Evolutionary conservation across 2,113 vertebrate genomes (phyloP), one percentile per base, ranked within the genome.

Genomic region (Varanus komodoensis): DNA sequence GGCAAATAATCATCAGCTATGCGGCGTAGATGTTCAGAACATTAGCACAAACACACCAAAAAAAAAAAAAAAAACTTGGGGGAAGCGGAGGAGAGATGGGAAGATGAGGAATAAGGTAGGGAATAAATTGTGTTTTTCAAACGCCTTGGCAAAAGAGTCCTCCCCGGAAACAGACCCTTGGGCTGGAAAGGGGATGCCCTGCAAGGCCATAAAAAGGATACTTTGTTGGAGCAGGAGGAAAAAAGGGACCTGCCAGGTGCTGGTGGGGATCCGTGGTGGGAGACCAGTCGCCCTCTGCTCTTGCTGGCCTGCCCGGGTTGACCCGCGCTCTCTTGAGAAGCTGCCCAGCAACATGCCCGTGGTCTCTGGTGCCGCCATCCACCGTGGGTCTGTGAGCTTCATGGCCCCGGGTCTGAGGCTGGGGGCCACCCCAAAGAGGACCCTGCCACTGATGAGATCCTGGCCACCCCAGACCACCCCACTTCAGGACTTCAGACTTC

Each of bases 1-100:
- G 97, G 97, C 97, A 97, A 97, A 97, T 98, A 98, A 97, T 97
- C 97, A 97, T 97, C 95, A 94, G 97, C 97, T 96, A 97, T 84
- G 94, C 83, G 25, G 97, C 97, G 96, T 97, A 96, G 96, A 97
- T 96, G 94, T 97, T 97, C 93, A 85, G 96, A 97, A 97, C 97
- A 97, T 97, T 97, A 97, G 96, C 91, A 81, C 94, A 91, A 96
- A 97, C 97, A 97, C 96, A 19, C 97, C 78, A 50, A 21, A 23
- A 44, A 78, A 25, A 27, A 50, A 14, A 8, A 38, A 34, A 38
- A 29, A n/a, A 97, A 97, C 96, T 96, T 91, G 95, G 97, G 94
- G 89, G 82, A 93, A 95, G 17, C 96, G 94, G 94, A 94, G 96
- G 94, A 95, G 94, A 95, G 95, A 67, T 8, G 14, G 19, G 27